Evolutionary conservation across 2,888 invertebrate species (phyloP), one percentile per base, ranked within the genome.

Genomic region (Argyresthia albistria): DNA sequence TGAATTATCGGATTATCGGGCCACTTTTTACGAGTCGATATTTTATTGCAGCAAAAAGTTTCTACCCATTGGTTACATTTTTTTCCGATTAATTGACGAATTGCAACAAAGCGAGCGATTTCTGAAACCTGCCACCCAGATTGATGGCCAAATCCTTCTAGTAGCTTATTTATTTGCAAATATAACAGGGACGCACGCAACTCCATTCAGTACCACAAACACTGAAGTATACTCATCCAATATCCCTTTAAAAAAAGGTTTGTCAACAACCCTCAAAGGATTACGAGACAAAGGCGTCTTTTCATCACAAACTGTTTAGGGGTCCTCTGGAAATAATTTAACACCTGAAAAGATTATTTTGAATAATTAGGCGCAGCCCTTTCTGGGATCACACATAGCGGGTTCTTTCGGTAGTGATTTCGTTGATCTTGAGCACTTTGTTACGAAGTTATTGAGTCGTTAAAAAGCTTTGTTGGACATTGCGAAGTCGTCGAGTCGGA

Each of bases 161-260:
- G 25, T 47, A 50, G 50, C 50, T 42, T 50, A 42, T 50, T 50
- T 63, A 50, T 35, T 64, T 57, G 55, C 61, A 57, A 63, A 64
- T 62, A 64, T 63, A 57, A 46, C 57, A 61, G 58, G 63, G 59
- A 66, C 71, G 70, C 67, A 68, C 65, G 62, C 58, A 66, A 68
- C 65, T 58, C 57, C 50, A 56, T 54, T 60, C 55, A 56, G 50
- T 59, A 59, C 58, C 66, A 58, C 64, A 66, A 62, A 58, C 55
- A 56, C 54, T 53, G 53, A 56, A 53, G 55, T 61, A 55, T 56
- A 45, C 36, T 45, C 14, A 51, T 51, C 51, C 51, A 25, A 51
- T 51, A 43, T 51, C 35, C 35, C 35, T n/a, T 48, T 43, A 25
- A 45, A 35, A 35, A 52, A 59, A 58, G 58, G 53, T 46, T 55